Conservation (phyloP, 2,888 invertebrate genomes). For the Hylaea fasciaria region DNA sequence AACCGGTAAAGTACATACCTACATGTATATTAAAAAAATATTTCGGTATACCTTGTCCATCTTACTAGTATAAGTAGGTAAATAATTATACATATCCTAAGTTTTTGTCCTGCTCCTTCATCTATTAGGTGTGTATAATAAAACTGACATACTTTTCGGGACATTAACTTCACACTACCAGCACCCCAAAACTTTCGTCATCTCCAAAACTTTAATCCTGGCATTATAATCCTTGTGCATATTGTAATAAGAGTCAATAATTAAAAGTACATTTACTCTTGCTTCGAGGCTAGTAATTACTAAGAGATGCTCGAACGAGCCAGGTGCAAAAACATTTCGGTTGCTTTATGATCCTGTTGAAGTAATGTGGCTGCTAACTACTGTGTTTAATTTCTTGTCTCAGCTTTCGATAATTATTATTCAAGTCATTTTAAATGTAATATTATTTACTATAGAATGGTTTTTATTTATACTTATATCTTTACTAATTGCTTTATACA, state of each 20-base stretch:
- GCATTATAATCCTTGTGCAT: slow-evolving; percentile 32
- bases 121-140: slow-evolving; percentile 10
- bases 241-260: slow-evolving; percentile 42
- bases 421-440: slow-evolving; percentile 39
- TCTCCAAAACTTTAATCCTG: slow-evolving; percentile 4
- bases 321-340: slow-evolving; percentile 52
- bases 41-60: too few relatives aligned
- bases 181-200: slow-evolving; percentile 14
- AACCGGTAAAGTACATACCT: too few relatives aligned
- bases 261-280: slow-evolving; percentile 48
- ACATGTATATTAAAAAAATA: too few relatives aligned
- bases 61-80: too few relatives aligned
- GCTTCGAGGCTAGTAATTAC: slow-evolving; percentile 46
- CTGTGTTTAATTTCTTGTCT: slow-evolving; percentile 30
- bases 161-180: slow-evolving; percentile 17
- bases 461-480: too few relatives aligned
- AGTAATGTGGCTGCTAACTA: slow-evolving; percentile 34
- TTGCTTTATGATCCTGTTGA: slow-evolving; percentile 46
- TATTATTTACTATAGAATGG: too few relatives aligned
- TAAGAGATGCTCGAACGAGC: slow-evolving; percentile 48
- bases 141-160: slow-evolving; percentile 20
- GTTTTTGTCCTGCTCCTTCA: background rate
- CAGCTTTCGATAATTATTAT: slow-evolving; percentile 19
- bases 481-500: too few relatives aligned
- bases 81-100: too few relatives aligned